phyloP scores from a whole-genome alignment of 2,797 vertebrate species.

The Falco novaeseelandiae region DNA sequence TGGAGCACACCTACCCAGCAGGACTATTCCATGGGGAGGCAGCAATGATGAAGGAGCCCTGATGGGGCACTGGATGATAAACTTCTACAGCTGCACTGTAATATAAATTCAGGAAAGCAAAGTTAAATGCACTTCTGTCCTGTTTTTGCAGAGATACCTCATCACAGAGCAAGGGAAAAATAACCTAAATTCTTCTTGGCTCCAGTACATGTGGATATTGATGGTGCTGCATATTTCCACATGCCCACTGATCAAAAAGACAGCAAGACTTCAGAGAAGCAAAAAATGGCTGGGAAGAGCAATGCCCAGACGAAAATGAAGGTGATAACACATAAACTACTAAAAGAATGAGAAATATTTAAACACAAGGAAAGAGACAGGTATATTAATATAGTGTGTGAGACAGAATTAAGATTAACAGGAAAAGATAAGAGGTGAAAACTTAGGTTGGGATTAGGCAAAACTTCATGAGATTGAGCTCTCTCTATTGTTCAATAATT shows the following conservation, averaged over 20 bases:
- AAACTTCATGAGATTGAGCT: background rate
- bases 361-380: background rate
- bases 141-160: conserved; percentile 15
- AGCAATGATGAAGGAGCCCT: background rate
- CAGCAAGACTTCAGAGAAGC: conserved; percentile 20
- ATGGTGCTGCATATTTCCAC: background rate
- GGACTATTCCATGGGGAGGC: background rate
- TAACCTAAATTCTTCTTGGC: conserved; percentile 9
- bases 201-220: background rate
- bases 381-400: background rate
- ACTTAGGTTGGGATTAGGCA: background rate
- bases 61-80: background rate
- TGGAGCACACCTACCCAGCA: background rate
- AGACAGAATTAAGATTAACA: background rate
- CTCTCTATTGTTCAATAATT: background rate
- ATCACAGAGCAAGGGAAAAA: background rate
- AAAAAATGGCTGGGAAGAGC: background rate
- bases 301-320: background rate
- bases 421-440: background rate
- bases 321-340: background rate
- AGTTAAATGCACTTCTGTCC: background rate
- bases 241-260: conserved; percentile 11
- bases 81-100: background rate
- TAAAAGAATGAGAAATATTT: background rate
- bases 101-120: background rate